Percentiles rank a stretch among this genome's conserved stretches.
These are phyloP conservation scores for Acleris literana DNA, from an alignment of 2,888 invertebrate genomes.

Conservation along the genomic window DNA sequence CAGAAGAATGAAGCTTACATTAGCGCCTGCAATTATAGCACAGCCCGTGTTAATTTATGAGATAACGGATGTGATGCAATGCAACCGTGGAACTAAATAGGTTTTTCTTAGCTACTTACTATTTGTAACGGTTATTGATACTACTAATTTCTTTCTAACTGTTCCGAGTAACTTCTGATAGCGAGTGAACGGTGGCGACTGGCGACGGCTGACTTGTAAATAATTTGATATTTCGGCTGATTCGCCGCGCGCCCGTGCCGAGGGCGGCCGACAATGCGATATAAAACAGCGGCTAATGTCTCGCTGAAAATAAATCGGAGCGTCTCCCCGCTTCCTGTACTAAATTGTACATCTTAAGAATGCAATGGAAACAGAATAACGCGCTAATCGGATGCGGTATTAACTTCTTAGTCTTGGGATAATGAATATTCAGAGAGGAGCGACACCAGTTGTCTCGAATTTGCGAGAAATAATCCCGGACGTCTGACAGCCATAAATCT, in stretches of 20 bases:
- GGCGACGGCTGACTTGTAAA: background rate
- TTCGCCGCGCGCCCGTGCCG: background rate
- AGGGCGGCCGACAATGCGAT: constrained; percentile 40
- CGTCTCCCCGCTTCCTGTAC: constrained; percentile 46
- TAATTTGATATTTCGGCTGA: constrained; percentile 4
- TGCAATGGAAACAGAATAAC: constrained; percentile 47
- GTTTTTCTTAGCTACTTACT: constrained; percentile 22
- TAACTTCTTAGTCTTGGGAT: constrained; percentile 53
- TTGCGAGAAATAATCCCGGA: constrained; percentile 67
- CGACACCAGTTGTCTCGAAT: constrained; percentile 68
- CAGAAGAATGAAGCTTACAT: constrained; percentile 19
- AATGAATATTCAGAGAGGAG: constrained; percentile 71
- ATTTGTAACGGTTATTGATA: constrained; percentile 21
- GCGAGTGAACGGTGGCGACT: too few species aligned
- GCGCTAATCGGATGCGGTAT: constrained; percentile 60
- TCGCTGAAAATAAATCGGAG: constrained; percentile 54
- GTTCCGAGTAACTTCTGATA: background rate
- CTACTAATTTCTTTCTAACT: background rate
- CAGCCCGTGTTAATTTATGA: constrained; percentile 28
- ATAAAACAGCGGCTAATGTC: constrained; percentile 52
- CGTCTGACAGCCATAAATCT: constrained; percentile 63
- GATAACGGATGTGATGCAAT: constrained; percentile 36
- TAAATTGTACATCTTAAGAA: constrained; percentile 40
- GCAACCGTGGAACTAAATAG: constrained; percentile 20
- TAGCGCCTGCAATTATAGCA: constrained; percentile 31